phyloP scores from a whole-genome alignment of 2,113 vertebrate species.

The Oncorhynchus nerka region DNA sequence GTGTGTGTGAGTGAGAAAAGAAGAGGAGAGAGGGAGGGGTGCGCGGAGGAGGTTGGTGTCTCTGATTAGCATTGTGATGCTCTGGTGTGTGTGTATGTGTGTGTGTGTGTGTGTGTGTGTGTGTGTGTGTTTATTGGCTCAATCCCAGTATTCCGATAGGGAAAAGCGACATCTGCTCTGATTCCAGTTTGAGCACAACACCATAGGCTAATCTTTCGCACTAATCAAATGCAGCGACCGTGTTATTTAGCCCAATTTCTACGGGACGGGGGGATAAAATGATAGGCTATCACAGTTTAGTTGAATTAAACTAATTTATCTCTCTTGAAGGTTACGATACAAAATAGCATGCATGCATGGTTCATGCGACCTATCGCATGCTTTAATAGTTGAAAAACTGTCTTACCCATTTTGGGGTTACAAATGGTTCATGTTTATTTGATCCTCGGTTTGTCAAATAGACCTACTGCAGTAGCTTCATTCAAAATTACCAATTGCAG shows the following conservation, averaged over 20 bases:
- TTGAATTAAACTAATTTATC: no score
- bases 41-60: slow-evolving; percentile 40
- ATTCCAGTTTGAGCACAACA: slow-evolving; percentile 18
- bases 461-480: not conserved
- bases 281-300: not conserved
- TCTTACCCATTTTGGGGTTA: no score
- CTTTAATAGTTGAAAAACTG: no score
- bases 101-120: slow-evolving; percentile 19
- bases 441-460: not conserved
- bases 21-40: slow-evolving; percentile 36
- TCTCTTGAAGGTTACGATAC: no score
- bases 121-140: slow-evolving; percentile 58
- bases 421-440: no score
- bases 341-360: no score
- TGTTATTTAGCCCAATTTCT: not conserved
- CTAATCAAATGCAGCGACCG: slow-evolving; percentile 61
- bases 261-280: not conserved
- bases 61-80: slow-evolving; percentile 21
- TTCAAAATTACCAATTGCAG: not conserved
- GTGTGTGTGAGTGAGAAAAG: slow-evolving; percentile 33
- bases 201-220: slow-evolving; percentile 51
- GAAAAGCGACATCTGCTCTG: slow-evolving; percentile 63
- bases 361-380: no score
- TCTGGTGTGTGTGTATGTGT: not conserved
- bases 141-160: slow-evolving; percentile 57